phyloP scores from a whole-genome alignment of 1,140 invertebrate genomes.

The Colletes latitarsis region DNA sequence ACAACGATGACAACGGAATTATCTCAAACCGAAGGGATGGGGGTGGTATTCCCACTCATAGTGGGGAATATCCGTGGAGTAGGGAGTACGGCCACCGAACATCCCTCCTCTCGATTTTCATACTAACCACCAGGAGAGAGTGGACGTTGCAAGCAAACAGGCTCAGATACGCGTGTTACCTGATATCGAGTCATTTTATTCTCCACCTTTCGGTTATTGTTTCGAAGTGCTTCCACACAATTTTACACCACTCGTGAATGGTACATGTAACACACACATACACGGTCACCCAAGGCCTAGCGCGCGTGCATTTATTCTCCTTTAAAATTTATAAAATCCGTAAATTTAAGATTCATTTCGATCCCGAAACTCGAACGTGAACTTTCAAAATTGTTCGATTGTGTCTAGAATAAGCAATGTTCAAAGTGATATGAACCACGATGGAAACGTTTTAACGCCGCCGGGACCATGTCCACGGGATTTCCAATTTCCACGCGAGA shows the following conservation, averaged over 20 bases:
- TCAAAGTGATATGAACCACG: not conserved
- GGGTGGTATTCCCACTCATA: slow-evolving; percentile 45
- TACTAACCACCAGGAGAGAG: slow-evolving; percentile 70
- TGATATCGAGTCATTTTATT: slow-evolving; percentile 27
- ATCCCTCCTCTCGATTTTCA: slow-evolving; percentile 57
- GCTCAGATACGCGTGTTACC: slow-evolving; percentile 69
- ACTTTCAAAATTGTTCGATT: not conserved
- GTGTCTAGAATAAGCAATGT: not conserved
- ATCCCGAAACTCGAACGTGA: not conserved
- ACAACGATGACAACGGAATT: slow-evolving; percentile 48
- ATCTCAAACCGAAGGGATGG: slow-evolving; percentile 39
- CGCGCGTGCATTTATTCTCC: no score
- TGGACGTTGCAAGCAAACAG: slow-evolving; percentile 67
- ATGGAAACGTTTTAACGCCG: not conserved
- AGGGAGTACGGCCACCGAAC: slow-evolving; percentile 37
- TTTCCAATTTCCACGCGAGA: not conserved
- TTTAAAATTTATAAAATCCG: no score
- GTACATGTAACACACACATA: no score
- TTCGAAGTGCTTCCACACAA: not conserved
- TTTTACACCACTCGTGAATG: not conserved
- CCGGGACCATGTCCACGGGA: not conserved
- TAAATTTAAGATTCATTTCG: not conserved
- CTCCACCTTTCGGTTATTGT: not conserved
- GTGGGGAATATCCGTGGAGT: slow-evolving; percentile 45
- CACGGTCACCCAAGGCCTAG: not conserved